Conservation (phyloP, 2,797 vertebrate species). For the Adelosebastes latens region DNA sequence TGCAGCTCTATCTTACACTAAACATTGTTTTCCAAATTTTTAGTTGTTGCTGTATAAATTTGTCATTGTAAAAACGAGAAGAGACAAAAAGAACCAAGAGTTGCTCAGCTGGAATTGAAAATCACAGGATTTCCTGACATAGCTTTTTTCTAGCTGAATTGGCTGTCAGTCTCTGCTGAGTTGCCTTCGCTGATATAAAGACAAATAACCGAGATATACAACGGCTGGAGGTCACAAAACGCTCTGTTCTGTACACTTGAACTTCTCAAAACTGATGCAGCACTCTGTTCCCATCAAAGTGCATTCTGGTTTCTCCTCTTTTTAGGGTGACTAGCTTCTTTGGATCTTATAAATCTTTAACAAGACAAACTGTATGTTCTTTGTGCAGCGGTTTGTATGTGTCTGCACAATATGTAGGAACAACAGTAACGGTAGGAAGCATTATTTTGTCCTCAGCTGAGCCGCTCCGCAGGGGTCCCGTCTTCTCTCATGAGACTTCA, state of each 20-base stretch:
- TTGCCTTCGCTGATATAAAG: slow-evolving; percentile 29
- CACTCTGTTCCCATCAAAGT: slow-evolving; percentile 8
- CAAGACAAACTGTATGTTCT: neutral
- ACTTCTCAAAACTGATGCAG: slow-evolving; percentile 9
- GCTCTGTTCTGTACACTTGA: slow-evolving; percentile 17
- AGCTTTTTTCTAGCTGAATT: slow-evolving; percentile 7
- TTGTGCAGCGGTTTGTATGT: neutral
- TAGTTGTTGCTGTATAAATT: neutral
- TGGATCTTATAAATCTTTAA: neutral
- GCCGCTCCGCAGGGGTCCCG: slow-evolving; percentile 33
- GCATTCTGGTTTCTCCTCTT: neutral
- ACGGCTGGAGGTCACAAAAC: slow-evolving; percentile 30
- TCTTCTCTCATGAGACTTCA: slow-evolving; percentile 33
- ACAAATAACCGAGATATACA: slow-evolving; percentile 24
- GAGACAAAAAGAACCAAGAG: neutral
- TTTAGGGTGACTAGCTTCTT: neutral
- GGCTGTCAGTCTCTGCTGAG: slow-evolving; percentile 36
- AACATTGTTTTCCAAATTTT: neutral
- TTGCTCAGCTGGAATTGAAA: slow-evolving; percentile 10
- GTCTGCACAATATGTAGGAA: slow-evolving; percentile 1
- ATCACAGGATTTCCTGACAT: slow-evolving; percentile 18
- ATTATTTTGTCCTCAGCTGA: slow-evolving; percentile 22
- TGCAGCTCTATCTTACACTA: neutral
- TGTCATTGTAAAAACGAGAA: neutral
- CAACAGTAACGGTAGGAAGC: slow-evolving; percentile 4